A percentile compares a stretch with the other conserved stretches of the same genome.
phyloP scores from a whole-genome alignment of 1,140 invertebrate genomes.

The Cydia pomonella region DNA sequence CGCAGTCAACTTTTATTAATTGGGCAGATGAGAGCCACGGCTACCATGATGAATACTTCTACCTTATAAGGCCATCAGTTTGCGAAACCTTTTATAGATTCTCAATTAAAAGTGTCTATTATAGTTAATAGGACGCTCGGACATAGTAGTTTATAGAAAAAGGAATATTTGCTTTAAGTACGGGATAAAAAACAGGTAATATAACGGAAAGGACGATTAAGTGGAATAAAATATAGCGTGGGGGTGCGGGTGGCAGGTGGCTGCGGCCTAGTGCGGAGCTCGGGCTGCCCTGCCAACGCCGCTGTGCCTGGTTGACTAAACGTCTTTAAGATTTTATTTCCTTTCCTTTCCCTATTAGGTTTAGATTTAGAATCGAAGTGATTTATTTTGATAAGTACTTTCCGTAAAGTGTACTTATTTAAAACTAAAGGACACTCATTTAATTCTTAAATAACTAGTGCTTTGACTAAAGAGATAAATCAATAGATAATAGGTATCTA shows the following conservation, averaged over 20 bases:
- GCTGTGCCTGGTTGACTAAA: not conserved
- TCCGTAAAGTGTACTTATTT: too few species aligned
- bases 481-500: too few species aligned
- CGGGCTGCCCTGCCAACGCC: not conserved
- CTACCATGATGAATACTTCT: conserved; percentile 75
- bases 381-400: too few species aligned
- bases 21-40: conserved; percentile 78
- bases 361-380: too few species aligned
- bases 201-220: conserved; percentile 80
- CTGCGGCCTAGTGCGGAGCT: conserved; percentile 51
- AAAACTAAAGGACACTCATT: too few species aligned
- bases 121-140: conserved; percentile 73
- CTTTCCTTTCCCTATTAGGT: too few species aligned
- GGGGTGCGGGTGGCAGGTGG: conserved; percentile 78
- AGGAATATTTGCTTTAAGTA: conserved; percentile 78
- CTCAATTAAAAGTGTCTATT: conserved; percentile 80
- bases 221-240: conserved; percentile 80
- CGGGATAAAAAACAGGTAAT: conserved; percentile 75
- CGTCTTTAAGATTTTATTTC: not conserved
- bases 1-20: conserved; percentile 79
- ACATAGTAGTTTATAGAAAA: conserved; percentile 73
- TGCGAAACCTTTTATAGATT: conserved; percentile 80
- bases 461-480: too few species aligned
- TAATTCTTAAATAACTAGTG: too few species aligned
- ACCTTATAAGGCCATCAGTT: conserved; percentile 72